Base-by-base conservation (phyloP, 2,888 invertebrate species). In the Cataglyphis livida region DNA sequence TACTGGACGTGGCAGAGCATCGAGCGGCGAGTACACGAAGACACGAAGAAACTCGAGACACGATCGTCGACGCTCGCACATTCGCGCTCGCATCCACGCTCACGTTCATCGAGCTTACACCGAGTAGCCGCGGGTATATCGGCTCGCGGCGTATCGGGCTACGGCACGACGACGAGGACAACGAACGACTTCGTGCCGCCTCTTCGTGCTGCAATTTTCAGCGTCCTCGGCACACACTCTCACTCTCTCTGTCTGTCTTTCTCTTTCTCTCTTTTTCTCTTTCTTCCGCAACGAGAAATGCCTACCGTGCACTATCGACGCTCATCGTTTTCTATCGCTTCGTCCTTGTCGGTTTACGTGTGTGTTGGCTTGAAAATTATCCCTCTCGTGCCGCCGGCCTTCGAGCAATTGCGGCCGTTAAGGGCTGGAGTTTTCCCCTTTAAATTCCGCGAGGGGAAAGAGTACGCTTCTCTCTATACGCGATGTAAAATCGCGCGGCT, bases 21-120 rank as follows among this genome's bases (percentile, higher is more conserved):
- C 65, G 38, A 32, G 51, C 85, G 82, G 86, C 85, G 88, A 87
- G n/a, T 85, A 89, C 90, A 89, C 90, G 88, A 90, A 88, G 83
- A 66, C 35, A 35, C 35, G 35, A 35, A 35, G 35, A 15, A 84
- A 83, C 54, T 86, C 81, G 83, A 84, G 84, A 84, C 85, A 84
- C 86, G 88, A 86, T 88, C 83, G 81, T 81, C 81, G 70, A 84
- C 68, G 83, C 79, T 64, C 64, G 78, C 74, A 66, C 44, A 25
- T 32, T 25, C 68, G n/a, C 62, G 83, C 79, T 64, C 41, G 78
- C 61, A 70, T 59, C 59, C 59, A 70, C 78, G 59, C 78, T 76
- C 78, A 59, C 59, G 57, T 76, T 78, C 59, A 70, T 32, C 7
- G 51, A n/a, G 41, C 51, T 54, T 54, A 62, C 54, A 38, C 15